Percentiles rank a stretch among this genome's conserved stretches.
Evolutionary conservation across 2,113 vertebrate species (phyloP).

Genomic region (Misgurnus anguillicaudatus): DNA sequence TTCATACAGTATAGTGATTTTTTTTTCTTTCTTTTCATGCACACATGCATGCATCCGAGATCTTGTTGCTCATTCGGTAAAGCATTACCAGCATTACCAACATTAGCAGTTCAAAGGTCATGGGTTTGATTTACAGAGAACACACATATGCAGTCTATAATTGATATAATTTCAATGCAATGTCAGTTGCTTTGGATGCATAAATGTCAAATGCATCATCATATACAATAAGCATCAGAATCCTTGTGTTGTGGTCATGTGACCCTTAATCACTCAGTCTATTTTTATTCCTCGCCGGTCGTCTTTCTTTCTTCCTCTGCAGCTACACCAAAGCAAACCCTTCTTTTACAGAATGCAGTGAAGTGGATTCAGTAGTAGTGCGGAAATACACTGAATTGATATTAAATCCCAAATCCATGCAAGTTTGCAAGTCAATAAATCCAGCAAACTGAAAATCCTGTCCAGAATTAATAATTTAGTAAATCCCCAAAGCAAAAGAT

Average conservation of each 20-base stretch:
- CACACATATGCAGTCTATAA: too few species aligned
- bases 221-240: background rate
- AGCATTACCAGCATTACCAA: too few species aligned
- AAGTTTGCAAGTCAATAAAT: conserved; percentile 15
- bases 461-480: conserved; percentile 4
- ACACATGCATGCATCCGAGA: too few species aligned
- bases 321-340: conserved; percentile 7
- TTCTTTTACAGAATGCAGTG: background rate
- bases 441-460: background rate
- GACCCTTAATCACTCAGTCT: conserved; percentile 1
- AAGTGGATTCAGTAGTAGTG: background rate
- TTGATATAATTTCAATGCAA: too few species aligned
- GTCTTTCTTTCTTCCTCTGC: conserved; percentile 20
- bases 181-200: too few species aligned
- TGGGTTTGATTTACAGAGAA: too few species aligned
- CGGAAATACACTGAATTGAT: conserved; percentile 8
- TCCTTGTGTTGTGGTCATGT: conserved; percentile 1
- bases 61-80: too few species aligned
- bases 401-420: conserved; percentile 19
- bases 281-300: conserved; percentile 15
- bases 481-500: conserved; percentile 15
- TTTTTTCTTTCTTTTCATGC: background rate
- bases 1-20: too few species aligned
- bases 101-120: too few species aligned
- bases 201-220: too few species aligned